Base-by-base conservation (phyloP, 2,113 vertebrate genomes). In the Gracilinanus agilis region DNA sequence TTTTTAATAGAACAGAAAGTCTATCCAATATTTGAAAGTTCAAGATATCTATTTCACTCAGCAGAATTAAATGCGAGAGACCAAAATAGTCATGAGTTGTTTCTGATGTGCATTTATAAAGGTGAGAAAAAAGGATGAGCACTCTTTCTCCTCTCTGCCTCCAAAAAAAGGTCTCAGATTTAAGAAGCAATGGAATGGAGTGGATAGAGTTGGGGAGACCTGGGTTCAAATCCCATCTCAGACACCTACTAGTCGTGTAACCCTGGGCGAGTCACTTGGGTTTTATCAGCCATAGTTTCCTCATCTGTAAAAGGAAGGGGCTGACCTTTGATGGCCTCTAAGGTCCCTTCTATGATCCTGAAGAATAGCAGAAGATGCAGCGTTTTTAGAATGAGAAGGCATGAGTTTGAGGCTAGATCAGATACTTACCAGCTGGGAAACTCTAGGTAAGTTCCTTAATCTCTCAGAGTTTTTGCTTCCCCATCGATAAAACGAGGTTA, bases 31-130 rank as follows among this genome's bases (percentile, higher is more conserved):
- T 44, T 75, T 91, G 89, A 95, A 97, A 95, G 92, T 75, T 2
- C 91, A 97, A 54, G 61, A 75, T 92, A 93, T 95, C 61, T 89
- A 93, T 90, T 95, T 93, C 53, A 53, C 89, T n/a, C 19, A 54
- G 91, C 75, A 88, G 7, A 94, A 83, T 75, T 92, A 95, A 94
- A 91, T 16, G 21, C 23, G 40, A 92, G 44, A 92, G n/a, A 91
- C 93, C 29, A 94, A 95, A 93, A 96, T 7, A 93, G 25, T 25
- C 55, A 25, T 92, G 91, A 90, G 67, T 83, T 61, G 94, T 93
- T 93, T 93, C 91, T 54, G 93, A 88, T 95, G 55, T 97, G 93
- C 90, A 90, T 34, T 95, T 89, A 91, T 29, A 92, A 44, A 54
- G 49, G 92, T 89, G 67, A 83, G n/a, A 83, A 83, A 83, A n/a